A percentile compares a stretch with the other conserved stretches of the same genome.
phyloP scores from a whole-genome alignment of 2,888 invertebrate genomes.

The Drosophila birchii region DNA sequence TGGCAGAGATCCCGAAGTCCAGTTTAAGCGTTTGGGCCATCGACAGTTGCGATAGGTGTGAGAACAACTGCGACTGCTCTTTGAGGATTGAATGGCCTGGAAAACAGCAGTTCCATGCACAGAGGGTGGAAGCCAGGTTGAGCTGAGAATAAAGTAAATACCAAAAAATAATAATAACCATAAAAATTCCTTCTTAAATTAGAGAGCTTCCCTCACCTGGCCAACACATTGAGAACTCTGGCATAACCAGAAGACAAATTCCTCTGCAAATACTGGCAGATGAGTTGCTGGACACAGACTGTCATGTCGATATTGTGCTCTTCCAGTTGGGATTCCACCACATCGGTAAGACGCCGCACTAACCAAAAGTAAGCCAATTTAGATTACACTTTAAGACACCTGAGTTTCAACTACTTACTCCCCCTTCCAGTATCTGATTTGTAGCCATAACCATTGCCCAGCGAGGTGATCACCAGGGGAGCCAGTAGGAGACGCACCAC shows the following conservation, averaged over 20 bases:
- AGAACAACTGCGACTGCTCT: constrained; percentile 83
- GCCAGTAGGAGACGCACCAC: constrained; percentile 68
- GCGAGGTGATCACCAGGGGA: constrained; percentile 54
- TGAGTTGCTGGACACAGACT: constrained; percentile 87
- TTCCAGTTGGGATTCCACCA: constrained; percentile 86
- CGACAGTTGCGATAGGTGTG: constrained; percentile 85
- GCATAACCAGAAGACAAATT: constrained; percentile 84
- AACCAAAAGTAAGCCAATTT: not conserved
- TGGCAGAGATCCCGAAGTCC: constrained; percentile 47
- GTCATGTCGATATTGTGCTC: constrained; percentile 87
- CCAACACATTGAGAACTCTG: constrained; percentile 86
- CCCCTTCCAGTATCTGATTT: constrained; percentile 9
- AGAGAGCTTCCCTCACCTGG: constrained; percentile 79
- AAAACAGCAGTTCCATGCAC: constrained; percentile 86
- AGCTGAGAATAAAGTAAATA: constrained; percentile 53
- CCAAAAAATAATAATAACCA: not conserved
- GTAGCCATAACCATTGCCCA: constrained; percentile 35
- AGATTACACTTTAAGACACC: not conserved
- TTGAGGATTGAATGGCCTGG: constrained; percentile 86
- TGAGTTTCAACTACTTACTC: not conserved
- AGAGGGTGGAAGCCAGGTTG: constrained; percentile 82
- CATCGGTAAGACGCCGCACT: constrained; percentile 74
- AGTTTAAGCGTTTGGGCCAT: constrained; percentile 58
- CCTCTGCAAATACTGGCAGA: constrained; percentile 86
- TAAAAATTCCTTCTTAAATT: constrained; percentile 5